These are phyloP conservation scores for Siniperca knerii DNA, from an alignment of 2,113 vertebrate genomes.

Conservation along the genomic window DNA sequence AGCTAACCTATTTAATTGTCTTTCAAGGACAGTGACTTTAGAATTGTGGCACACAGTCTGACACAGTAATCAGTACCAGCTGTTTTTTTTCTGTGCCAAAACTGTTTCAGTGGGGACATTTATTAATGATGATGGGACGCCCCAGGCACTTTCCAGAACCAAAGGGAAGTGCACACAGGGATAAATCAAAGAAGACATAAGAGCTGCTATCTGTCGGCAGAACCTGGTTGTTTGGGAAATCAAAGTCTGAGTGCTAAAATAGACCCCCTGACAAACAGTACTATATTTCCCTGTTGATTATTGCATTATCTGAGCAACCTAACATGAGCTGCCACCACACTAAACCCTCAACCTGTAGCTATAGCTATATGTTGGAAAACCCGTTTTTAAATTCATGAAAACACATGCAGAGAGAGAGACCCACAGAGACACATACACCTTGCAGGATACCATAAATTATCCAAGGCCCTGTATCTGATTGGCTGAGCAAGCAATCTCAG, in stretches of 20 bases:
- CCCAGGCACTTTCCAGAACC: constrained; percentile 73
- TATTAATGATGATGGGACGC: constrained; percentile 71
- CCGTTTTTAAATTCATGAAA: constrained; percentile 10
- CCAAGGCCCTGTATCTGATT: constrained; percentile 73
- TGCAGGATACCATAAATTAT: constrained; percentile 82
- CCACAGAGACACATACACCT: constrained; percentile 50
- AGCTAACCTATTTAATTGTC: constrained; percentile 33
- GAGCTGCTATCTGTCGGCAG: constrained; percentile 25
- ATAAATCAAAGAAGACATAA: constrained; percentile 71
- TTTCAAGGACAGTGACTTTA: constrained; percentile 49
- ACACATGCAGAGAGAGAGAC: constrained; percentile 13
- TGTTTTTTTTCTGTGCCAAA: constrained; percentile 51
- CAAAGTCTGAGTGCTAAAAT: constrained; percentile 30
- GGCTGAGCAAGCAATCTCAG: constrained; percentile 75
- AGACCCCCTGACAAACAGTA: constrained; percentile 20
- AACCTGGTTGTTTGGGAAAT: constrained; percentile 51
- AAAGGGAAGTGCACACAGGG: constrained; percentile 65
- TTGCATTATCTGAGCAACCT: background rate
- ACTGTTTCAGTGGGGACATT: constrained; percentile 60
- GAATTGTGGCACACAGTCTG: constrained; percentile 31
- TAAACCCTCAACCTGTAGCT: constrained; percentile 27
- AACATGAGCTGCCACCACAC: background rate
- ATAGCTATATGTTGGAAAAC: background rate
- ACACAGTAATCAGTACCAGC: constrained; percentile 47
- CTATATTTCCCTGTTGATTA: background rate